Evolutionary conservation across 2,888 invertebrate genomes (phyloP).

Genomic region (Acanthosepion esculentum): DNA sequence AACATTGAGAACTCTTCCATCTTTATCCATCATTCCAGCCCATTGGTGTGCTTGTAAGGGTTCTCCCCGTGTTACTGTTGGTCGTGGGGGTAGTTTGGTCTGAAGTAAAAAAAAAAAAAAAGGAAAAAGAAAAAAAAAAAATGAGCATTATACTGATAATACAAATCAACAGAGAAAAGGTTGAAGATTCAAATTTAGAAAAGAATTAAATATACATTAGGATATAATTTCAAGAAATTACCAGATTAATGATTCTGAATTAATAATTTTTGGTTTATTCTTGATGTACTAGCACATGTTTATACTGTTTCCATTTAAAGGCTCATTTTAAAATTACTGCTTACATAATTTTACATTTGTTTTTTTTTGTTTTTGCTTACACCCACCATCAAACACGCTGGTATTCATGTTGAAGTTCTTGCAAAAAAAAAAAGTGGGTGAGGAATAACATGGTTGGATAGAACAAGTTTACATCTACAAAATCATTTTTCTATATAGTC

Average conservation of each 20-base stretch:
- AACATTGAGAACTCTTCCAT: conserved; percentile 86
- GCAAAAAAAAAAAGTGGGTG: too few species aligned
- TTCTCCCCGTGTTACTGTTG: conserved; percentile 64
- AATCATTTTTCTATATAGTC: too few species aligned
- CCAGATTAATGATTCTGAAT: neutral
- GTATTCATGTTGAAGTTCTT: too few species aligned
- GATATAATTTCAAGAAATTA: neutral
- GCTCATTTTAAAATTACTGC: too few species aligned
- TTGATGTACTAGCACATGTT: neutral
- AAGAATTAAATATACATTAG: neutral
- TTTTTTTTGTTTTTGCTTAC: too few species aligned
- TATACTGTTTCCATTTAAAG: neutral
- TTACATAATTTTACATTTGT: too few species aligned
- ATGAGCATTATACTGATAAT: too few species aligned
- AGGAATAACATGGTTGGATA: too few species aligned
- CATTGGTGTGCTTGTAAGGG: conserved; percentile 78
- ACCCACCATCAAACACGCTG: too few species aligned
- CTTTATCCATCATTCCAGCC: conserved; percentile 85
- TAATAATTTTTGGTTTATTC: too few species aligned
- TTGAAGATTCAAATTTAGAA: neutral
- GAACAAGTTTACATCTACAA: too few species aligned
- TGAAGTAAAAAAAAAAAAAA: conserved; percentile 52
- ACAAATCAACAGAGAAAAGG: neutral
- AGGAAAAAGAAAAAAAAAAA: too few species aligned
- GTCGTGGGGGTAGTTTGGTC: conserved; percentile 68